A percentile compares a stretch with the other conserved stretches of the same genome.
Conservation (phyloP, 2,888 invertebrate species). For the Coecobrya sp. region DNA sequence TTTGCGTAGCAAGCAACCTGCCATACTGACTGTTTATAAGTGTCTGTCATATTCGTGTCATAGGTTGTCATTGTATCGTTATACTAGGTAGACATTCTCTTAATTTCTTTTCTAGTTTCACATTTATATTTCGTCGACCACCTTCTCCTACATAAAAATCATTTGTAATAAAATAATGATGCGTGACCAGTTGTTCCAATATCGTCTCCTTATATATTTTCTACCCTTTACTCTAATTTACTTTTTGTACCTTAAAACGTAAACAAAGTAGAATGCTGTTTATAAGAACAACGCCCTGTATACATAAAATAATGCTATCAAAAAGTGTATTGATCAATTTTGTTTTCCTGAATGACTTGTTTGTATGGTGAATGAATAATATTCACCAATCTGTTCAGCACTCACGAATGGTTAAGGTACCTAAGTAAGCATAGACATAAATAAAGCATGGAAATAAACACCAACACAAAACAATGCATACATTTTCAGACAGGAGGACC, state of each 20-base stretch:
- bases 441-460: background rate
- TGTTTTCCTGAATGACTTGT: background rate
- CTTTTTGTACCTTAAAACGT: background rate
- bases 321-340: background rate
- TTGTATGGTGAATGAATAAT: background rate
- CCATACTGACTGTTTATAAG: too few species aligned
- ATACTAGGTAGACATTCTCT: too few species aligned
- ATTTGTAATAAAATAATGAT: constrained; percentile 1
- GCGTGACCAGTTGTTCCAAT: background rate
- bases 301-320: background rate
- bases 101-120: background rate
- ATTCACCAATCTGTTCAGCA: background rate
- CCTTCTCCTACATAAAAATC: background rate
- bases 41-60: too few species aligned
- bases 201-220: background rate
- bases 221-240: background rate
- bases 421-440: background rate
- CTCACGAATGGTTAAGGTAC: background rate
- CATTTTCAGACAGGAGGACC: background rate
- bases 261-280: background rate
- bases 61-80: too few species aligned
- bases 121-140: background rate
- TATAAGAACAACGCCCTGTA: constrained; percentile 35
- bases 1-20: too few species aligned
- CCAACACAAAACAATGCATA: constrained; percentile 6